Evolutionary conservation across 1,140 invertebrate species (phyloP).

Genomic region (Heterodera schachtii): DNA sequence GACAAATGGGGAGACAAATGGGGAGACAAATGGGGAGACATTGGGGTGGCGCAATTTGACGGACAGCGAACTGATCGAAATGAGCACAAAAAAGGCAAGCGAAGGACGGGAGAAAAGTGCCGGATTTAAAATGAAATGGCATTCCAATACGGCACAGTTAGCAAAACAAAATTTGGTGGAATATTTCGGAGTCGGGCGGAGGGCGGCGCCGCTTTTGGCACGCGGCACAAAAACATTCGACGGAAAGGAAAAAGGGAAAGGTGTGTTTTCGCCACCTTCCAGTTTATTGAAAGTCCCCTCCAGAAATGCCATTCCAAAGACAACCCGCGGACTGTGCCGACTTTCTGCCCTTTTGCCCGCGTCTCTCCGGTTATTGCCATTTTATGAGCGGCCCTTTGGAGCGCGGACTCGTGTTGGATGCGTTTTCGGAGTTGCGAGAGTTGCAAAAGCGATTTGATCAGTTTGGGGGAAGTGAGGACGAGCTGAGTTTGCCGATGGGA

Average conservation of each 20-base stretch:
- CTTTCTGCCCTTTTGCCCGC: conserved; percentile 39
- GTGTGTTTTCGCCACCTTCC: no score
- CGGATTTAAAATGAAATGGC: background rate
- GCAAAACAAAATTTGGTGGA: conserved; percentile 36
- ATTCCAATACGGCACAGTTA: conserved; percentile 28
- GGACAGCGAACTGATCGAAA: conserved; percentile 32
- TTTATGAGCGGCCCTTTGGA: conserved; percentile 41
- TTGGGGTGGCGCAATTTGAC: conserved; percentile 33
- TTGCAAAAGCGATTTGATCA: conserved; percentile 37
- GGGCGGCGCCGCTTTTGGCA: background rate
- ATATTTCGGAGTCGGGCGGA: conserved; percentile 35
- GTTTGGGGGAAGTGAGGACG: conserved; percentile 5
- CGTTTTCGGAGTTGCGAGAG: conserved; percentile 27
- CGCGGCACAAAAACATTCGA: background rate
- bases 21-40: background rate
- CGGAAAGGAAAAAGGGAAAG: background rate
- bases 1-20: conserved; percentile 12
- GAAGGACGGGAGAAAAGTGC: background rate
- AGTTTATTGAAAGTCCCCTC: background rate
- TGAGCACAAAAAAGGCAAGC: conserved; percentile 36
- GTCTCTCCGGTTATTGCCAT: conserved; percentile 37
- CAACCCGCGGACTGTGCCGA: conserved; percentile 26
- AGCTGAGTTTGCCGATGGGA: conserved; percentile 17
- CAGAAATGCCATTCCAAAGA: background rate
- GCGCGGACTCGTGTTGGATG: conserved; percentile 31